Percentiles rank a stretch among this genome's conserved stretches.
phyloP scores from a whole-genome alignment of 1,140 invertebrate species.

The Lepidurus couesii region DNA sequence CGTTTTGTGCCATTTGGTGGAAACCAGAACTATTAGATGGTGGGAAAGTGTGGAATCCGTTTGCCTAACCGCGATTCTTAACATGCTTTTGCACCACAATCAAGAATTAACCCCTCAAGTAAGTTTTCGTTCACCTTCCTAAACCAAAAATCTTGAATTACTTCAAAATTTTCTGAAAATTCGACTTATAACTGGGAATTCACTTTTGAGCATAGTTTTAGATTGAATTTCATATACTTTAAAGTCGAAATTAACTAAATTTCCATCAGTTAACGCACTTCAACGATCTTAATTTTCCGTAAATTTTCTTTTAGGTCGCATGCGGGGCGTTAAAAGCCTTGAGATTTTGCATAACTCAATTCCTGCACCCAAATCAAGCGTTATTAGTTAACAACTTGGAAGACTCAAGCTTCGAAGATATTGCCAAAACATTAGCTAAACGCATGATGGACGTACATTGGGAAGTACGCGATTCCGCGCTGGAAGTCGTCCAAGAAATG shows the following conservation, averaged over 20 bases:
- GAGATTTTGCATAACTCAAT: constrained; percentile 31
- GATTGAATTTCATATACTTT: not conserved
- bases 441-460: constrained; percentile 63
- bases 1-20: constrained; percentile 24
- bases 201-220: not conserved
- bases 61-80: constrained; percentile 27
- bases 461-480: constrained; percentile 66
- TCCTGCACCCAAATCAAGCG: constrained; percentile 32
- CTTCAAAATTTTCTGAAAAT: too few relatives aligned
- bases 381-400: constrained; percentile 58
- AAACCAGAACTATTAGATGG: constrained; percentile 27
- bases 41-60: constrained; percentile 29
- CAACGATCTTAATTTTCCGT: not conserved
- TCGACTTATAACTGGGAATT: not conserved
- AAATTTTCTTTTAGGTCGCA: constrained; percentile 27
- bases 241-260: not conserved
- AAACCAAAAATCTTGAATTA: too few relatives aligned
- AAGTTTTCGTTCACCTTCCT: not conserved
- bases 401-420: constrained; percentile 56
- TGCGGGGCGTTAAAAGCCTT: constrained; percentile 31
- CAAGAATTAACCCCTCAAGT: constrained; percentile 23
- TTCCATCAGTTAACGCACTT: not conserved
- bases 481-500: constrained; percentile 61
- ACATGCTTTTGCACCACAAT: constrained; percentile 27
- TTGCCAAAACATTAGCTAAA: constrained; percentile 59